Conservation (phyloP, 2,888 invertebrate species). For the Ellobium chinense region DNA sequence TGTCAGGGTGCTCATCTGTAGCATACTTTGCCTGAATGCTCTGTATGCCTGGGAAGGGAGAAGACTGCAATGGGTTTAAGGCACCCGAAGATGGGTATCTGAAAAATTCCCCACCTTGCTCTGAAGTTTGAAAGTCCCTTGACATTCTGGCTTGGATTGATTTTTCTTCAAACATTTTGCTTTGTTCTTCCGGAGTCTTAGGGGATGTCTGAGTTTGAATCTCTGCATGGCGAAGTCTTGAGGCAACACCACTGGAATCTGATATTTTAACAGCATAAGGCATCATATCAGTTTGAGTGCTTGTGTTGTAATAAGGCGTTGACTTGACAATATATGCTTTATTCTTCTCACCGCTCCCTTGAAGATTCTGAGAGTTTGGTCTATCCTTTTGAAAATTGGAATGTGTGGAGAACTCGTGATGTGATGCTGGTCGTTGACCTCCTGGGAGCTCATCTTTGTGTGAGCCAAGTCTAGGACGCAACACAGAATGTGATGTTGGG, state of each 20-base stretch:
- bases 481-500: neutral
- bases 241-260: constrained; percentile 13
- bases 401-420: neutral
- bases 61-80: neutral
- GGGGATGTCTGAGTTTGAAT: constrained; percentile 50
- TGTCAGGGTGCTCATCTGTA: constrained; percentile 46
- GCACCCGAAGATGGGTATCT: neutral
- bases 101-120: neutral
- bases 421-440: constrained; percentile 19
- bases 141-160: constrained; percentile 54
- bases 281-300: constrained; percentile 71
- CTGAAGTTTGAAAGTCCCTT: constrained; percentile 44
- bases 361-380: neutral
- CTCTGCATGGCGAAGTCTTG: constrained; percentile 24
- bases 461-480: neutral
- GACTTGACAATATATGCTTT: constrained; percentile 64
- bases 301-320: constrained; percentile 73
- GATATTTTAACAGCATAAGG: constrained; percentile 50
- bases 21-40: constrained; percentile 54
- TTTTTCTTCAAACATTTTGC: constrained; percentile 55
- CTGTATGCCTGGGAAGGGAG: constrained; percentile 41
- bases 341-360: neutral
- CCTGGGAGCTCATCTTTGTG: neutral
- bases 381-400: neutral
- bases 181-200: constrained; percentile 38